Evolutionary conservation across 1,140 invertebrate species (phyloP).

Genomic region (Rhynchophorus ferrugineus): DNA sequence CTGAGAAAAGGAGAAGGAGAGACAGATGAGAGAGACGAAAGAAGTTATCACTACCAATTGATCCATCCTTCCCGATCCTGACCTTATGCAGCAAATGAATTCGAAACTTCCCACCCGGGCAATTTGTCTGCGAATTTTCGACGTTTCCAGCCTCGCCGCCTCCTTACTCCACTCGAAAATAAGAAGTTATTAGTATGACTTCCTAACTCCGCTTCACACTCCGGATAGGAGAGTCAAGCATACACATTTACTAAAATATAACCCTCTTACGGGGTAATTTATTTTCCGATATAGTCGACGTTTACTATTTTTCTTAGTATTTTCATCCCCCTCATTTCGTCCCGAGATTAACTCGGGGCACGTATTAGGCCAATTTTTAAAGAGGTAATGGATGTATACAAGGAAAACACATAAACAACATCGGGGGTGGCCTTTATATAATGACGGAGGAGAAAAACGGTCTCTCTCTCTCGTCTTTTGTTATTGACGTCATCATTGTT

Average conservation of each 20-base stretch:
- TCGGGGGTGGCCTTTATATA: conserved; percentile 4
- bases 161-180: conserved; percentile 5
- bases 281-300: conserved; percentile 18
- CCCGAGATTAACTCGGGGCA: conserved; percentile 13
- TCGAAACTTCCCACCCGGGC: background rate
- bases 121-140: conserved; percentile 10
- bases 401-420: conserved; percentile 19
- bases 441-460: conserved; percentile 4
- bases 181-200: conserved; percentile 16
- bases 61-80: too few species aligned
- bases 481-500: too few species aligned
- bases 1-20: too few species aligned
- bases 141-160: conserved; percentile 8
- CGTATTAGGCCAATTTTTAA: conserved; percentile 20
- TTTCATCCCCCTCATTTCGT: conserved; percentile 15
- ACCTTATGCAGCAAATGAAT: too few species aligned
- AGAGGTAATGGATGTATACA: conserved; percentile 20
- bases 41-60: too few species aligned
- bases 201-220: conserved; percentile 11
- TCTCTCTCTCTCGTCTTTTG: conserved; percentile 3
- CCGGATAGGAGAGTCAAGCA: conserved; percentile 4
- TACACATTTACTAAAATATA: conserved; percentile 15
- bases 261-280: conserved; percentile 19
- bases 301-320: conserved; percentile 19
- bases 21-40: too few species aligned